phyloP scores from a whole-genome alignment of 2,113 vertebrate genomes.

The Apaloderma vittatum region DNA sequence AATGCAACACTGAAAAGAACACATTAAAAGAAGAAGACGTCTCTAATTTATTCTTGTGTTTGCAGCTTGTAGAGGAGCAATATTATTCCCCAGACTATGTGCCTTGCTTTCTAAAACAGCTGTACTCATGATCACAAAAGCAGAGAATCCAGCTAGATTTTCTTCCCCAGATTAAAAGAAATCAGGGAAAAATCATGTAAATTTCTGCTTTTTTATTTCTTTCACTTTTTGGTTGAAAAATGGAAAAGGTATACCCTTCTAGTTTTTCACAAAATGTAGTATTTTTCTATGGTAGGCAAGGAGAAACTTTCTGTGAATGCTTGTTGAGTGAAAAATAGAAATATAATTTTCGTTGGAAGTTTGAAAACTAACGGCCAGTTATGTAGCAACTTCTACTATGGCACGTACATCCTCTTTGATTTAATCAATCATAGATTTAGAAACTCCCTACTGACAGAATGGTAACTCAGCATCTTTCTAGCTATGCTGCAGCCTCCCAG shows the following conservation, averaged over 20 bases:
- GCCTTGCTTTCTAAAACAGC: neutral
- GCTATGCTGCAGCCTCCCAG: neutral
- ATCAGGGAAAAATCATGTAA: neutral
- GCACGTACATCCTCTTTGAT: neutral
- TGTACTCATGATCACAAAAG: neutral
- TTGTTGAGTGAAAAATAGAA: neutral
- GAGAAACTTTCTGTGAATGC: neutral
- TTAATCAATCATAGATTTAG: too few species aligned
- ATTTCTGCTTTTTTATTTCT: neutral
- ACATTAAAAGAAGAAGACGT: neutral
- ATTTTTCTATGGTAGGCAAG: neutral
- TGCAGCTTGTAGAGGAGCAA: neutral
- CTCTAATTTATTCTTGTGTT: constrained; percentile 15
- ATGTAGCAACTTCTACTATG: neutral
- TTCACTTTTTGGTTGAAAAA: neutral
- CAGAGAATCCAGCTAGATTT: neutral
- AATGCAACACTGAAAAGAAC: neutral
- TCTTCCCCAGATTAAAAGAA: neutral
- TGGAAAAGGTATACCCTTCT: fast-evolving
- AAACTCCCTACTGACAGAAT: neutral
- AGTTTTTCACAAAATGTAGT: neutral
- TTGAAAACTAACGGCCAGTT: neutral
- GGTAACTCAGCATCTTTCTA: neutral
- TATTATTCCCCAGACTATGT: neutral
- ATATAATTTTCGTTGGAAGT: neutral